Conservation (phyloP, 2,888 invertebrate species). For the Fissipunctia ypsillon region DNA sequence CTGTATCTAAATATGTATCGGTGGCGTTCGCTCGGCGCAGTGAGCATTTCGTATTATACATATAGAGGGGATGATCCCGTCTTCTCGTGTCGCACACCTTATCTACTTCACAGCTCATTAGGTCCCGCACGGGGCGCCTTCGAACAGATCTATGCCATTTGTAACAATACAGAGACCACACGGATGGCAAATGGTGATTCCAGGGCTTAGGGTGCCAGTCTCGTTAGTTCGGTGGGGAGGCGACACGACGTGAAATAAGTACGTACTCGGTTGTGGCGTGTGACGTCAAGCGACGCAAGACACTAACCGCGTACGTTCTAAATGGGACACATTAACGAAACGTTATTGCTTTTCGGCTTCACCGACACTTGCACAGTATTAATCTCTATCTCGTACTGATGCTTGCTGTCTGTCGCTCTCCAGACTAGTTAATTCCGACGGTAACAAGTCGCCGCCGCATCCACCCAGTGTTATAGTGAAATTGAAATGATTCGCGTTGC, state of each 20-base stretch:
- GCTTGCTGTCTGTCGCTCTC: constrained; percentile 73
- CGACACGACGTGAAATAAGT: constrained; percentile 79
- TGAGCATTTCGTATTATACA: constrained; percentile 81
- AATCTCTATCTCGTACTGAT: constrained; percentile 84
- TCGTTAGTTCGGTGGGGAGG: constrained; percentile 77
- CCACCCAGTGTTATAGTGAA: constrained; percentile 49
- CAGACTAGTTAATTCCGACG: constrained; percentile 78
- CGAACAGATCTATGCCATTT: constrained; percentile 86
- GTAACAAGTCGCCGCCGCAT: constrained; percentile 68
- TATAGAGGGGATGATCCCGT: constrained; percentile 86
- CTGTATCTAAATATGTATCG: constrained; percentile 72
- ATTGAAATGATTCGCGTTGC: constrained; percentile 49
- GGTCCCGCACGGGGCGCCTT: constrained; percentile 83
- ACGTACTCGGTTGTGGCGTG: constrained; percentile 76
- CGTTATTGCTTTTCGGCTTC: constrained; percentile 87
- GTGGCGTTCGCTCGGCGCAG: constrained; percentile 75
- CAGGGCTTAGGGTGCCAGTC: constrained; percentile 82
- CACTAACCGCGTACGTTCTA: constrained; percentile 86
- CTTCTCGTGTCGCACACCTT: constrained; percentile 85
- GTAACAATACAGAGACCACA: constrained; percentile 87
- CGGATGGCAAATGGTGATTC: constrained; percentile 86
- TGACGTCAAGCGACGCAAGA: constrained; percentile 82
- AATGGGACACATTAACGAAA: constrained; percentile 88
- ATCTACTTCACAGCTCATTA: constrained; percentile 91
- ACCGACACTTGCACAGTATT: constrained; percentile 86